Percentiles rank a stretch among this genome's conserved stretches.
phyloP scores from a whole-genome alignment of 2,888 invertebrate genomes.

The Tyria jacobaeae region DNA sequence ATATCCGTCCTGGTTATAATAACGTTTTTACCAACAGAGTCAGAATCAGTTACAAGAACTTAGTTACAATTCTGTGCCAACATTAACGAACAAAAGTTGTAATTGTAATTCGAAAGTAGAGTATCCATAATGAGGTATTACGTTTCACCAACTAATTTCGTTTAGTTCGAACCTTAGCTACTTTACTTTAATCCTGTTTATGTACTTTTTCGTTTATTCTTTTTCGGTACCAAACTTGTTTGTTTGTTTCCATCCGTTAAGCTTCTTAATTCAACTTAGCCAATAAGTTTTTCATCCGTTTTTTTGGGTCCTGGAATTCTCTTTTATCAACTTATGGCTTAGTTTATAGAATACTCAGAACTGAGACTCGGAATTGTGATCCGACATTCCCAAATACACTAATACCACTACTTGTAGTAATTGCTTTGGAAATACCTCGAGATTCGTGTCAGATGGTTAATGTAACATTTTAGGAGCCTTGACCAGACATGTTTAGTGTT shows the following conservation, averaged over 20 bases:
- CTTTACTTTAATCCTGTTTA: constrained; percentile 46
- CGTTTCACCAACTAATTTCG: constrained; percentile 46
- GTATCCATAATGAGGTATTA: constrained; percentile 36
- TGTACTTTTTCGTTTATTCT: constrained; percentile 48
- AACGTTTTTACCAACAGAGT: not conserved
- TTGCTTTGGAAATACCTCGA: constrained; percentile 61
- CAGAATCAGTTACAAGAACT: constrained; percentile 17
- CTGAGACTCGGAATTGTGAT: constrained; percentile 54
- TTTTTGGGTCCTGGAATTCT: constrained; percentile 42
- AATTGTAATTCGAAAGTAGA: constrained; percentile 51
- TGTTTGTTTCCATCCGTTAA: constrained; percentile 42
- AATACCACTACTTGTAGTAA: constrained; percentile 59
- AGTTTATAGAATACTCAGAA: constrained; percentile 50
- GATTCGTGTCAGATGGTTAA: constrained; percentile 52
- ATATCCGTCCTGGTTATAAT: not conserved
- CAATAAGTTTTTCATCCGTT: constrained; percentile 48
- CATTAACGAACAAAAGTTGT: constrained; percentile 59
- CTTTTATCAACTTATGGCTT: constrained; percentile 47
- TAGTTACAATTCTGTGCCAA: constrained; percentile 46
- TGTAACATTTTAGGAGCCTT: constrained; percentile 43
- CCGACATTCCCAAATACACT: constrained; percentile 50
- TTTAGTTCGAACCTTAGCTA: constrained; percentile 44
- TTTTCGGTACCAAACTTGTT: constrained; percentile 42
- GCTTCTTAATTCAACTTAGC: constrained; percentile 51
- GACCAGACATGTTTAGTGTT: constrained; percentile 42